Base-by-base conservation (phyloP, 2,113 vertebrate genomes). In the Beaufortia kweichowensis region DNA sequence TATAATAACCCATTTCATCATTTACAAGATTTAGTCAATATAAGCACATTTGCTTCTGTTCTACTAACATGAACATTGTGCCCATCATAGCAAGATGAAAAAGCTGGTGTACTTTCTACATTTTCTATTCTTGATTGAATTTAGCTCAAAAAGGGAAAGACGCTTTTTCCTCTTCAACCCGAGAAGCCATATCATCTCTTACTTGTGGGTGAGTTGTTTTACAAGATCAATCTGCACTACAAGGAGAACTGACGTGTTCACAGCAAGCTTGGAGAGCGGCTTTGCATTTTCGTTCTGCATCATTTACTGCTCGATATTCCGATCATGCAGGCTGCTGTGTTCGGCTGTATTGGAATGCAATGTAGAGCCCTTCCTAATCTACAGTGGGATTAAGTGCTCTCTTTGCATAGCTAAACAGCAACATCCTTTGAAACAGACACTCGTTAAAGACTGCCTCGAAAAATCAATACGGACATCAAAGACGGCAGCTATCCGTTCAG, bases 381-480 rank as follows among this genome's bases (percentile, higher is more conserved):
- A 87, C 84, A 72, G 78, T 85, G 86, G 86, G 88, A 89, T 90
- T 87, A 88, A 88, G 88, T 86, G 77, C 84, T 82, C 82, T 86
- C 87, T 89, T 88, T 91, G 89, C 90, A 92, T 90, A 81, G 81
- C 83, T 89, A 90, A 90, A 88, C 84, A 87, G 83, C 21, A 82
- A 70, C 84, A 85, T 84, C 79, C 84, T 84, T 84, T 79, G 79
- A 87, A 86, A 83, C 85, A 83, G 86, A 84, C 79, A 84, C 82
- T 84, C 78, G 84, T 76, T 89, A 78, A 61, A 70, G 80, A 79
- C 29, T 84, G 86, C 86, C 79, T 84, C 81, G 70, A 79, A 78
- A 82, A 88, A 91, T 91, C 90, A 87, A 89, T 90, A 84, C 71
- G 6, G 56, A 82, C 88, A 90, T 90, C 87, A 87, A 85, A 89